Percentiles rank a stretch among this genome's conserved stretches.
Evolutionary conservation across 2,888 invertebrate species (phyloP).

Genomic region (Oscheius sp.): DNA sequence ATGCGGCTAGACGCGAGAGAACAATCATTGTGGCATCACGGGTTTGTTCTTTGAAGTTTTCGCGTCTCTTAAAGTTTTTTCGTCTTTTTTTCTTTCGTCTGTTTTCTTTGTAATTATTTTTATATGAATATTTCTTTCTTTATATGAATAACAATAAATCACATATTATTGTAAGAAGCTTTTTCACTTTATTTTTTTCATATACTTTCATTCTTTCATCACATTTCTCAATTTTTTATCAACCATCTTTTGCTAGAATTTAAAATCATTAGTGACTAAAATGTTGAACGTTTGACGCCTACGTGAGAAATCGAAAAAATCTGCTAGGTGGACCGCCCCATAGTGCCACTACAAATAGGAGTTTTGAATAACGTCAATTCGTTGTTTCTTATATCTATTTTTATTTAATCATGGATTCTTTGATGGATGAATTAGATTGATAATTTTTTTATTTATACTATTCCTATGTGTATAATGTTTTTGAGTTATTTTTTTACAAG

Average conservation of each 20-base stretch:
- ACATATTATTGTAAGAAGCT: neutral
- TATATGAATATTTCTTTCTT: no score
- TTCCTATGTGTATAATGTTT: neutral
- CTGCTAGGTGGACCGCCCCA: neutral
- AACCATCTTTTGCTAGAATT: neutral
- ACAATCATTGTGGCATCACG: no score
- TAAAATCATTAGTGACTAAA: neutral
- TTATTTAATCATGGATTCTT: neutral
- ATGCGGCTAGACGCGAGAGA: no score
- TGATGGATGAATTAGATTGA: neutral
- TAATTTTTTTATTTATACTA: neutral
- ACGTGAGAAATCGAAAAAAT: slow-evolving; percentile 14
- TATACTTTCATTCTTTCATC: neutral
- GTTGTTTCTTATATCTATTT: no score
- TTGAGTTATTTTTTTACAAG: neutral
- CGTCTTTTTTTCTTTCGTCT: no score
- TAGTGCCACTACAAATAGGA: no score
- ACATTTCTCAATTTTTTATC: neutral
- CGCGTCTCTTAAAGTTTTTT: no score
- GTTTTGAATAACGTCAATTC: no score
- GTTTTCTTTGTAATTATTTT: no score
- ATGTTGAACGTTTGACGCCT: slow-evolving; percentile 3
- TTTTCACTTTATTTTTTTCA: neutral
- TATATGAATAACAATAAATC: no score
- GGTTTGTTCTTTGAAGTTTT: no score